Evolutionary conservation across 2,797 vertebrate genomes (phyloP), one percentile per base, ranked within the genome.

Genomic region (Xiphorhynchus erythropygius): DNA sequence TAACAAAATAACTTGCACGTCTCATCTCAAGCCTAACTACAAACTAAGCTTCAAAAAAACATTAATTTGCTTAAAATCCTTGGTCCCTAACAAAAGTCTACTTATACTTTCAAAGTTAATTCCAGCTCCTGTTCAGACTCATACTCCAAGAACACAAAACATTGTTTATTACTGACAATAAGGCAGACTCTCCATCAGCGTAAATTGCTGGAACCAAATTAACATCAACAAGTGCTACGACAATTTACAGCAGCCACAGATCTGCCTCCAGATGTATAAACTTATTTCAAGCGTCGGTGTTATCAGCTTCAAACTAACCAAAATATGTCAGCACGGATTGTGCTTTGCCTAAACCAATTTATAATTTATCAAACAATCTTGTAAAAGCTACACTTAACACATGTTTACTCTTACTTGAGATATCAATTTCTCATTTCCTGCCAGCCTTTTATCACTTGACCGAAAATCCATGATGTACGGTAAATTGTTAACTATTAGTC

Each of bases 361-460:
- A 93, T 94, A 94, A 96, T 95, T 93, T 93, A 97, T 96, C 92
- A 94, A 95, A 90, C 37, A 69, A 81, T 84, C 93, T 93, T 94
- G 90, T 93, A 94, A 96, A 94, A 91, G 90, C 94, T 86, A 84
- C 76, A 53, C 67, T 95, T 83, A 92, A 92, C 87, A 92, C 70
- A 82, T 94, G 88, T 95, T 93, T 92, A 89, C 74, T 92, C 81
- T 91, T 75, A 91, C 64, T 84, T 59, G 67, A 93, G 89, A 76
- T 84, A 95, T 89, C 95, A 94, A 35, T 92, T 96, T 93, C 96
- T 94, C 90, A 94, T 96, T 97, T 97, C 94, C 96, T 95, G 87
- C 63, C 82, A 91, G 84, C 84, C 92, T 95, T 93, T 97, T 90
- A 95, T 95, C 93, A 93, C 91, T 93, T 93, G 93, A 96, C 93